Conservation (phyloP, 2,888 invertebrate species). For the Ctenicera cuprea region DNA sequence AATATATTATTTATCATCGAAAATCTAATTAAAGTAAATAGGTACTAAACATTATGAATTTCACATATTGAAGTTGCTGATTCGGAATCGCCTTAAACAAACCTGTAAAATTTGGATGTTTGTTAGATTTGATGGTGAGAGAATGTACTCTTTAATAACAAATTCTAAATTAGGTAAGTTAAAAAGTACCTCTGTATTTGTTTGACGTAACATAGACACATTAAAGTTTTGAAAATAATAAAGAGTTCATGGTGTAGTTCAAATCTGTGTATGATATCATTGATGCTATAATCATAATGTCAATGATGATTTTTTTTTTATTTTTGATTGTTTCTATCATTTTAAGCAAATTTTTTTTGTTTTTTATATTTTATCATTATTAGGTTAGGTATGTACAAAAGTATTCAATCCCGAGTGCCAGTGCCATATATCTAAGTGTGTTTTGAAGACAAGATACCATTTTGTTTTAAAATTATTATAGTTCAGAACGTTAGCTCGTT, state of each 20-base stretch:
- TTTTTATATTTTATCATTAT: not conserved
- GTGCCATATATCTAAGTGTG: conserved; percentile 43
- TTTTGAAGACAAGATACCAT: not conserved
- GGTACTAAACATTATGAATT: too few species aligned
- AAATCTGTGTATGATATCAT: not conserved
- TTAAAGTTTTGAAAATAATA: not conserved
- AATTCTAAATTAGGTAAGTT: conserved; percentile 33
- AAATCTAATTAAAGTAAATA: too few species aligned
- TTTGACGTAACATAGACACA: not conserved
- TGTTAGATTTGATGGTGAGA: not conserved
- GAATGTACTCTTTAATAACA: conserved; percentile 12
- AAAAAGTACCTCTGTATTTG: not conserved
- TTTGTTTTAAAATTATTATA: not conserved
- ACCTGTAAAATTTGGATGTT: not conserved
- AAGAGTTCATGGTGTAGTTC: not conserved
- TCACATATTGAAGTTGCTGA: too few species aligned
- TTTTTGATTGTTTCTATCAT: not conserved
- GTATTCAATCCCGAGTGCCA: conserved; percentile 46
- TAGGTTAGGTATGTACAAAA: conserved; percentile 19
- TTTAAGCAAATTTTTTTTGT: not conserved
- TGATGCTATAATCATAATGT: not conserved
- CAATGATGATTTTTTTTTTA: not conserved
- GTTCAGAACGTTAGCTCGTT: too few species aligned
- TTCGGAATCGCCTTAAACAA: conserved; percentile 10
- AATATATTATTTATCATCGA: too few species aligned